phyloP scores from a whole-genome alignment of 2,113 vertebrate species.

The Deroptyus accipitrinus region DNA sequence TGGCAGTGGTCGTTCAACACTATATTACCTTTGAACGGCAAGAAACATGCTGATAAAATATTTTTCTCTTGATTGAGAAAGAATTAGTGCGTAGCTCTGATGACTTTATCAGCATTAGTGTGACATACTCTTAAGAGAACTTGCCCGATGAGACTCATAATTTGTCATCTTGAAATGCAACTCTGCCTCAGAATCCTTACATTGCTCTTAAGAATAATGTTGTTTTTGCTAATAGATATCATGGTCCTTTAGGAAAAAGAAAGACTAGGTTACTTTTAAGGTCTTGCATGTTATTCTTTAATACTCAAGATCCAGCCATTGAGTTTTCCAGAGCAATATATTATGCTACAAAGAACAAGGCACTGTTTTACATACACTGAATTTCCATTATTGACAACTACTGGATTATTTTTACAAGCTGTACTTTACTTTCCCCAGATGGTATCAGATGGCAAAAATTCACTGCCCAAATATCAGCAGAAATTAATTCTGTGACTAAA shows the following conservation, averaged over 20 bases:
- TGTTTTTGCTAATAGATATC: not conserved
- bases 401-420: not conserved
- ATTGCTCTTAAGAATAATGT: not conserved
- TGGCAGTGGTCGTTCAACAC: not conserved
- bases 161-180: not conserved
- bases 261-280: not conserved
- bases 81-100: not conserved
- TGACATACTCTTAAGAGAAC: not conserved
- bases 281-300: not conserved
- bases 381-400: not conserved
- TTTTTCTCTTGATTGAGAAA: not conserved
- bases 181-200: not conserved
- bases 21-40: not conserved
- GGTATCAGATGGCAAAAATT: not conserved
- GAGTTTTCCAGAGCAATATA: not conserved
- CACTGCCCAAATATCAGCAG: not conserved
- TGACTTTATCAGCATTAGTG: not conserved
- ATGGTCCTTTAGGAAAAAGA: not conserved
- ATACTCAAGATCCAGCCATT: not conserved
- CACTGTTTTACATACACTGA: not conserved
- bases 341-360: not conserved
- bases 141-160: not conserved
- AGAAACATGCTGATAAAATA: not conserved
- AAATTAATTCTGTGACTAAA: slow-evolving; percentile 3
- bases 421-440: not conserved